A percentile compares a stretch with the other conserved stretches of the same genome.
Conservation (phyloP, 2,113 vertebrate genomes). For the Hipposideros armiger region DNA sequence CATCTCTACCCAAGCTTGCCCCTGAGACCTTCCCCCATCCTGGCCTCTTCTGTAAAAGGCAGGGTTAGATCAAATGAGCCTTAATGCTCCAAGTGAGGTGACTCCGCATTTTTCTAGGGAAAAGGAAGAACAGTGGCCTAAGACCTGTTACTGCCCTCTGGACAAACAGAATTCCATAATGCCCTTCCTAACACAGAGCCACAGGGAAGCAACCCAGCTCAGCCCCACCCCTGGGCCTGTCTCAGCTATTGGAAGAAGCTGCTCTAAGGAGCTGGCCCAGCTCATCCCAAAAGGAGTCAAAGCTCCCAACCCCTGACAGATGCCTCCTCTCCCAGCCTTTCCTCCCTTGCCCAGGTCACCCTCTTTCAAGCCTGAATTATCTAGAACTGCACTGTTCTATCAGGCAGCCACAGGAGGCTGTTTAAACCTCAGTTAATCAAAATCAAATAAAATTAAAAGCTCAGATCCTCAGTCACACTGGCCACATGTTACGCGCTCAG, state of each 20-base stretch:
- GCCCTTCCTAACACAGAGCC: not conserved
- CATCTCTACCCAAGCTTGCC: not conserved
- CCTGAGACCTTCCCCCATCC: not conserved
- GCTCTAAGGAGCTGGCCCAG: not conserved
- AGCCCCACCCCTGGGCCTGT: too few species aligned
- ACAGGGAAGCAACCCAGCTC: not conserved
- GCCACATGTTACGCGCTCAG: not conserved
- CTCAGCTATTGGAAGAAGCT: not conserved
- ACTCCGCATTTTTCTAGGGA: not conserved
- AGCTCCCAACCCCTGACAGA: not conserved
- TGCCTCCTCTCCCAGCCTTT: not conserved
- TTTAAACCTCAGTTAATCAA: slow-evolving; percentile 10
- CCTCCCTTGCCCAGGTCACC: not conserved
- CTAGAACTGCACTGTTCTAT: not conserved
- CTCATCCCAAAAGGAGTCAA: not conserved
- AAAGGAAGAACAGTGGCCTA: not conserved
- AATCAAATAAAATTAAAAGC: not conserved
- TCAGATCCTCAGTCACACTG: not conserved
- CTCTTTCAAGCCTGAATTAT: not conserved
- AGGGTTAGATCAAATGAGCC: not conserved
- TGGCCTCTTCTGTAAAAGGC: not conserved
- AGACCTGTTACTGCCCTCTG: not conserved
- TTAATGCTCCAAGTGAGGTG: too few species aligned
- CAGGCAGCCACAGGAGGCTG: not conserved
- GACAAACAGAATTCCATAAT: not conserved